Conservation (phyloP, 2,888 invertebrate genomes). For the Ecdyonurus torrentis region DNA sequence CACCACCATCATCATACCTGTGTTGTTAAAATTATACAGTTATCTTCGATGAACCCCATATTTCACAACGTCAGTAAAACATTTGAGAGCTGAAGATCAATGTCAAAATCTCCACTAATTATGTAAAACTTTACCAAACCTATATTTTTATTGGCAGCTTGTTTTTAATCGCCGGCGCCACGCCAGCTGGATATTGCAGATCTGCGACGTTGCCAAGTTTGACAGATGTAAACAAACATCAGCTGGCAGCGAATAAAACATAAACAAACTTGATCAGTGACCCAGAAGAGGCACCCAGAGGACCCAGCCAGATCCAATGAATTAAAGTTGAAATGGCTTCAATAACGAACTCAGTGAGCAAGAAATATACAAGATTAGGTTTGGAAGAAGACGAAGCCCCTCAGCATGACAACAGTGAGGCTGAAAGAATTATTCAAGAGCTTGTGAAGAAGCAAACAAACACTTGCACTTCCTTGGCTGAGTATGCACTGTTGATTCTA, state of each 20-base stretch:
- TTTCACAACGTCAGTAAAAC: slow-evolving; percentile 12
- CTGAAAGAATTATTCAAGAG: background rate
- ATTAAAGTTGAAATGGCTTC: background rate
- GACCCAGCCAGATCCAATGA: background rate
- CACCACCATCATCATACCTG: slow-evolving; percentile 35
- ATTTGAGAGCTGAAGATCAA: no score
- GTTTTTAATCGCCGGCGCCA: background rate
- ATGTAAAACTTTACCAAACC: no score
- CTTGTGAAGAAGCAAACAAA: background rate
- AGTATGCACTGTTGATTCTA: no score
- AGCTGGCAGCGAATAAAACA: no score
- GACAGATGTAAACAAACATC: no score
- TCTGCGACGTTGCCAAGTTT: no score
- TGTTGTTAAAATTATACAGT: slow-evolving; percentile 63
- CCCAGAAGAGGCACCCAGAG: no score
- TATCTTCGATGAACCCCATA: slow-evolving; percentile 76
- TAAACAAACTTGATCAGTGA: no score
- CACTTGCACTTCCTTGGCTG: background rate
- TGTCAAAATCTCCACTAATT: no score
- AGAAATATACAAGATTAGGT: background rate
- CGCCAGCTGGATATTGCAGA: background rate
- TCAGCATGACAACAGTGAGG: background rate
- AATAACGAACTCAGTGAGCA: background rate
- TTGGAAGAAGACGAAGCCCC: background rate
- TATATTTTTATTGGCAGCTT: no score